Evolutionary conservation across 2,797 vertebrate genomes (phyloP).

Genomic region (Psittacula echo): DNA sequence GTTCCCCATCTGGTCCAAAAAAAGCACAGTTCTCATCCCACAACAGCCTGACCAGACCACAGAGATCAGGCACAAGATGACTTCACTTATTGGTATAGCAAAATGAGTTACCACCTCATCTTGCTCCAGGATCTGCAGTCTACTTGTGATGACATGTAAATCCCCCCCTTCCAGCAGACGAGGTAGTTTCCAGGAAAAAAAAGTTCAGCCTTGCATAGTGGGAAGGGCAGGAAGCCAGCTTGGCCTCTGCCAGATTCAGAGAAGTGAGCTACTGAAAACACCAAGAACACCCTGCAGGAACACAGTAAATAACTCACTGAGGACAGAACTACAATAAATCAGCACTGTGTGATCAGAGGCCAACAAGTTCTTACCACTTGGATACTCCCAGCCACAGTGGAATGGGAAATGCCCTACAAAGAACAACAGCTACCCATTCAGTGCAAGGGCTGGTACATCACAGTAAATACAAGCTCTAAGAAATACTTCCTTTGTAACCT

Average conservation of each 20-base stretch:
- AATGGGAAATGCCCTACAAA: conserved; percentile 60
- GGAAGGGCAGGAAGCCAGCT: background rate
- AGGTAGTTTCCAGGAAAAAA: background rate
- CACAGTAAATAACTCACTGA: conserved; percentile 35
- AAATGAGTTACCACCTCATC: background rate
- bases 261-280: background rate
- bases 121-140: background rate
- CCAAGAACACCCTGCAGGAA: conserved; percentile 23
- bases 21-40: background rate
- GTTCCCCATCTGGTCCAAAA: background rate
- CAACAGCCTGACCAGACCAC: background rate
- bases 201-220: background rate
- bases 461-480: background rate
- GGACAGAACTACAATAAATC: background rate
- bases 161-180: background rate
- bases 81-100: background rate
- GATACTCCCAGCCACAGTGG: conserved; percentile 53
- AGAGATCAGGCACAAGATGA: background rate
- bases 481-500: background rate
- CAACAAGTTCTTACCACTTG: conserved; percentile 63
- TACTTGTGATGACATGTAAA: background rate
- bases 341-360: conserved; percentile 24
- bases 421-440: conserved; percentile 49
- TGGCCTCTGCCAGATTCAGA: conserved; percentile 19
- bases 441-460: background rate